These are phyloP conservation scores for Cottoperca gobio DNA, from an alignment of 2,797 vertebrate species.

Conservation along the genomic window DNA sequence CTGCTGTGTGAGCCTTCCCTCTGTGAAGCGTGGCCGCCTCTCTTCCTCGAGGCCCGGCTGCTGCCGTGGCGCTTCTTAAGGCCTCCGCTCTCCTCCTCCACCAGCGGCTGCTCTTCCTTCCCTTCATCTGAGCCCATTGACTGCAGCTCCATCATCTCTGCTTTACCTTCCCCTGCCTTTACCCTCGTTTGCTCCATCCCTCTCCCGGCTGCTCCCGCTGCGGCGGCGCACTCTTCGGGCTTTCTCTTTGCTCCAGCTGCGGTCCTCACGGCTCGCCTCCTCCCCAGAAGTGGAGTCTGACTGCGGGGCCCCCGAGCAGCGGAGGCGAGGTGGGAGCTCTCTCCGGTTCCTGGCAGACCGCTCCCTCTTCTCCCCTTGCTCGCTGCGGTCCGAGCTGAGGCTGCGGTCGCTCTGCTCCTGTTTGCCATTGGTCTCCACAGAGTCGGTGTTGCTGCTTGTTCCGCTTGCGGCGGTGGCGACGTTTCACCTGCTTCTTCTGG, in stretches of 20 bases:
- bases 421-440: constrained; percentile 72
- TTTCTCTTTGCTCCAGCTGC: constrained; percentile 89
- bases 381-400: constrained; percentile 68
- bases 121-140: constrained; percentile 79
- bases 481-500: constrained; percentile 89
- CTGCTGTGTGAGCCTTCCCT: constrained; percentile 45
- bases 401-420: constrained; percentile 68
- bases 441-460: constrained; percentile 78
- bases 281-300: constrained; percentile 88
- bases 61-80: constrained; percentile 79
- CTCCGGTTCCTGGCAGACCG: constrained; percentile 45
- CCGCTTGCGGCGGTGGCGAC: constrained; percentile 86
- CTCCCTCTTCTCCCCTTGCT: constrained; percentile 67
- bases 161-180: constrained; percentile 53
- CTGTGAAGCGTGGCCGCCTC: constrained; percentile 57
- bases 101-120: constrained; percentile 69
- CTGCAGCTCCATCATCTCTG: constrained; percentile 80
- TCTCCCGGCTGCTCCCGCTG: constrained; percentile 71
- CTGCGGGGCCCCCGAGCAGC: constrained; percentile 41
- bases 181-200: constrained; percentile 38
- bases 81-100: constrained; percentile 68
- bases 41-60: constrained; percentile 56
- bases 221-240: constrained; percentile 82
- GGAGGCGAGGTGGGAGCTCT: constrained; percentile 63
- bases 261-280: constrained; percentile 82